phyloP scores from a whole-genome alignment of 2,113 vertebrate genomes.

The Tachysurus fulvidraco region DNA sequence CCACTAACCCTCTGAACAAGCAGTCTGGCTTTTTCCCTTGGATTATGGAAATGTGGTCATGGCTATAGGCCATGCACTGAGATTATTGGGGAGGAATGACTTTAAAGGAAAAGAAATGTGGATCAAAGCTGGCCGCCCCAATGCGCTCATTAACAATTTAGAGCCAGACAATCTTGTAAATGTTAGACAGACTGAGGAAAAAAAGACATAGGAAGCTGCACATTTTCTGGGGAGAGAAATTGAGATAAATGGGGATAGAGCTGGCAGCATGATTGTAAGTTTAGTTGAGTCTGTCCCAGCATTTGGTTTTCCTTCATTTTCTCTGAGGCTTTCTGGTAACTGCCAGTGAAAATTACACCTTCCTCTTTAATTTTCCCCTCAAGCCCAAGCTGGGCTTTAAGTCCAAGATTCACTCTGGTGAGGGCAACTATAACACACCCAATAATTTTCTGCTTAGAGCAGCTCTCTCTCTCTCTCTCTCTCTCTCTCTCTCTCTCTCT shows the following conservation, averaged over 20 bases:
- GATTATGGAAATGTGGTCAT: slow-evolving; percentile 56
- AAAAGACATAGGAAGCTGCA: slow-evolving; percentile 25
- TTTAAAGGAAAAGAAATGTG: slow-evolving; percentile 14
- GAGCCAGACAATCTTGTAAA: slow-evolving; percentile 24
- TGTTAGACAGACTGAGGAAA: slow-evolving; percentile 8
- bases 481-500: neutral
- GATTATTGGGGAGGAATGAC: slow-evolving; percentile 20
- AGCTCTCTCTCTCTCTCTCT: slow-evolving; percentile 10
- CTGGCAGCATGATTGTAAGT: slow-evolving; percentile 38
- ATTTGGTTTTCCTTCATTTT: slow-evolving; percentile 36
- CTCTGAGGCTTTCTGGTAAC: slow-evolving; percentile 32
- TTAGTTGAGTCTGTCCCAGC: slow-evolving; percentile 37
- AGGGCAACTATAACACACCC: slow-evolving; percentile 36
- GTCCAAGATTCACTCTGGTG: slow-evolving; percentile 35
- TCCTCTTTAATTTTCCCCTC: slow-evolving; percentile 47
- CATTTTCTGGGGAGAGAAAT: slow-evolving; percentile 8
- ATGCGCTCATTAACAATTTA: slow-evolving; percentile 33
- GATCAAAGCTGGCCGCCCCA: slow-evolving; percentile 20
- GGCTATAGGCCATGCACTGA: slow-evolving; percentile 38
- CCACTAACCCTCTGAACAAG: slow-evolving; percentile 36
- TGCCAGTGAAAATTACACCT: slow-evolving; percentile 37
- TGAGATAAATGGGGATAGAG: slow-evolving; percentile 14
- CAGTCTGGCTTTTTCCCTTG: slow-evolving; percentile 36
- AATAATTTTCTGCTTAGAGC: slow-evolving; percentile 43
- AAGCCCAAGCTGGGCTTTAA: slow-evolving; percentile 28